Conservation (phyloP, 2,113 vertebrate species). For the Vireo altiloquus region DNA sequence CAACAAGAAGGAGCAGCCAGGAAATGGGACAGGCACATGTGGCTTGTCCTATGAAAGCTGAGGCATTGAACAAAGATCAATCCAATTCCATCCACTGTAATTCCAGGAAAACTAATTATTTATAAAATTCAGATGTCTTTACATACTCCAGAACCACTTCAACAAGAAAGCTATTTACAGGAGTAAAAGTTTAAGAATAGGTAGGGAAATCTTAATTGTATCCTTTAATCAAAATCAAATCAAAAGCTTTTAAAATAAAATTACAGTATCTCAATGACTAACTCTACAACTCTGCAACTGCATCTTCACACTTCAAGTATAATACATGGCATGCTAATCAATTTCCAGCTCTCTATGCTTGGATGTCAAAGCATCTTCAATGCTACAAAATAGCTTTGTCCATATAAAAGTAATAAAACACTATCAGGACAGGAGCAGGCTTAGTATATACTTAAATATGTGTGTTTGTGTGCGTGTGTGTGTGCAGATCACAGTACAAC, state of each 20-base stretch:
- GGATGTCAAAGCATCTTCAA: not conserved
- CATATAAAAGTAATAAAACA: not conserved
- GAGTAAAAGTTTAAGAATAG: not conserved
- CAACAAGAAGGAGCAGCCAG: not conserved
- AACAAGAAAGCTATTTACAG: not conserved
- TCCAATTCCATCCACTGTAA: not conserved
- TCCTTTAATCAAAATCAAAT: not conserved
- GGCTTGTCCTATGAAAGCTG: not conserved
- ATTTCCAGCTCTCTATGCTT: not conserved
- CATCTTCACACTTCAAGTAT: not conserved
- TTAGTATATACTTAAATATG: not conserved
- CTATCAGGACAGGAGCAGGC: not conserved
- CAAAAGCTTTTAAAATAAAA: not conserved
- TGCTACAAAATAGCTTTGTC: not conserved
- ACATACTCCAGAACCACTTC: not conserved
- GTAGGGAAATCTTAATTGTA: not conserved
- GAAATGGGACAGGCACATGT: not conserved
- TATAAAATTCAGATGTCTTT: not conserved
- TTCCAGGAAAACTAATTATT: not conserved
- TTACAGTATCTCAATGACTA: not conserved
- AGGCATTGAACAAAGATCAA: not conserved
- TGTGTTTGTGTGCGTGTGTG: rapidly evolving
- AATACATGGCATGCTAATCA: not conserved
- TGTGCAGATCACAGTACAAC: not conserved
- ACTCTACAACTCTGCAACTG: not conserved